Conservation (phyloP, 2,113 vertebrate species). For the Peromyscus maniculatus region DNA sequence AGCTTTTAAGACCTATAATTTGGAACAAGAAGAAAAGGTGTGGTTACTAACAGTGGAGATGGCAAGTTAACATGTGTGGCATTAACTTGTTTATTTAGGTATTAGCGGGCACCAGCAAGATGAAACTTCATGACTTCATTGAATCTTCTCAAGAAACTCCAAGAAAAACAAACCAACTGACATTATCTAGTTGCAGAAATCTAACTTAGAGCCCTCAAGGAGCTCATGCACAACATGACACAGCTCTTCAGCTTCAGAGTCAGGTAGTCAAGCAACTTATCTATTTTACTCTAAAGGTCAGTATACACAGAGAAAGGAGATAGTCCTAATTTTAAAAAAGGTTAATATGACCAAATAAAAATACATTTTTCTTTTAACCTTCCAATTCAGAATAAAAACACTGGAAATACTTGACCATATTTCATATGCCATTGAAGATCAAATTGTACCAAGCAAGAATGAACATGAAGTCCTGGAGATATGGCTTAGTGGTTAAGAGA, state of each 20-base stretch:
- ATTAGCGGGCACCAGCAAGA: not conserved
- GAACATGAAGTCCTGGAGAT: not conserved
- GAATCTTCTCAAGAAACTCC: not conserved
- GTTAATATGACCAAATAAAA: not conserved
- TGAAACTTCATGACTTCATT: not conserved
- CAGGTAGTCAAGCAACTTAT: not conserved
- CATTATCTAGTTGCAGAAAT: not conserved
- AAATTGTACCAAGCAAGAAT: not conserved
- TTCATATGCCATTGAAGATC: not conserved
- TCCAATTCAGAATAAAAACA: not conserved
- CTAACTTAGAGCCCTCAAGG: not conserved
- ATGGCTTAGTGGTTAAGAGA: not conserved
- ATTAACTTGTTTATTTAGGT: rapidly evolving
- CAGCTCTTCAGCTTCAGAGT: not conserved
- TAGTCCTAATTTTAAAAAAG: not conserved
- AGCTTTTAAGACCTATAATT: not conserved
- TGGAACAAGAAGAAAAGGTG: not conserved
- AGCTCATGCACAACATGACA: not conserved
- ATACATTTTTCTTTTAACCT: not conserved
- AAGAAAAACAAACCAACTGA: not conserved
- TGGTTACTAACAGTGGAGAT: not conserved
- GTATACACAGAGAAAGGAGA: not conserved
- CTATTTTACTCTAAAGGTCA: not conserved
- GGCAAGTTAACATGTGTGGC: rapidly evolving
- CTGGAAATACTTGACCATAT: not conserved